Base-by-base conservation (phyloP, 2,797 vertebrate genomes). In the Eupleurogrammus muticus region DNA sequence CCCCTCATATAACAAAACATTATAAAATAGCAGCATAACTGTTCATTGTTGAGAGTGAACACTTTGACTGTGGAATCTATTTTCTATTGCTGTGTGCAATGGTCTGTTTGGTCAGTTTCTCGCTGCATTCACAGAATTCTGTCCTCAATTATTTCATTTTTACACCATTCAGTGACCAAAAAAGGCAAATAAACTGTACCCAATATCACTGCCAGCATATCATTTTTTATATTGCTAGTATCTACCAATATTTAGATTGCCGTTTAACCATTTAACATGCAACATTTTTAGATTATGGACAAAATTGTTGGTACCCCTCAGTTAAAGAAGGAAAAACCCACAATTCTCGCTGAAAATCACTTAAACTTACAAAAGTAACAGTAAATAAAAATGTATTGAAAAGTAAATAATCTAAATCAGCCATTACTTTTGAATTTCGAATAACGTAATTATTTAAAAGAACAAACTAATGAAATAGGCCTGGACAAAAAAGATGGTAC, bases 71-170 rank as follows among this genome's bases (percentile, higher is more conserved):
- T 65, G 52, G 51, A 55, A 66, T 56, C 70, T 50, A 36, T 75
- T 57, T 54, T 28, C 35, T 28, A 19, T 74, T 68, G 80, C 47
- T 50, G n/a, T n/a, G n/a, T n/a, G 58, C 61, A 70, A 2, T 64
- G 48, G 69, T 79, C 56, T 64, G 65, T 70, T 67, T 51, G 73
- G 81, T 75, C 67, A 52, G 12, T 46, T 77, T 66, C 23, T 62
- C 5, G 2, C 62, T 48, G 51, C 66, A 63, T 50, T 66, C 75
- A 76, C 67, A 63, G 34, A 63, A 70, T 61, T 24, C 70, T 57
- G 64, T 35, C 56, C 53, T 47, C 58, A 20, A 52, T 38, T 44
- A 0, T 28, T 19, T 13, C 56, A 28, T 57, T 10, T 56, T n/a
- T 65, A 48, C 21, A 50, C 19, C 40, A 34, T 50, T 62, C 17